Percentiles rank a stretch among this genome's conserved stretches.
Evolutionary conservation across 1,140 invertebrate species (phyloP).

Genomic region (Galleria mellonella): DNA sequence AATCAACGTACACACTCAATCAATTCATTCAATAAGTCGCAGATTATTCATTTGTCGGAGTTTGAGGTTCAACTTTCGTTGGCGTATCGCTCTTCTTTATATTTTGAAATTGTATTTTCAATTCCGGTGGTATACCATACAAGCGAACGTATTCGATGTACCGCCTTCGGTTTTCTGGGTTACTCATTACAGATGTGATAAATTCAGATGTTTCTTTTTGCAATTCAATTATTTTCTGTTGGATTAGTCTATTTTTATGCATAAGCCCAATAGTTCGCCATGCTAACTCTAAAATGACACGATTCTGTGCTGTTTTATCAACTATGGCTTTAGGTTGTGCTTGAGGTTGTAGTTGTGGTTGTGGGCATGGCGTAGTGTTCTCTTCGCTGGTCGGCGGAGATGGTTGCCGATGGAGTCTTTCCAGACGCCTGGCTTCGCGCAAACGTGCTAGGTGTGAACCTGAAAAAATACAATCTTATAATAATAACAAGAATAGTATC

Average conservation of each 20-base stretch:
- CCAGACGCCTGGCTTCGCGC: conserved; percentile 48
- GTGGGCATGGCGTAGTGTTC: conserved; percentile 9
- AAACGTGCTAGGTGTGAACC: conserved; percentile 49
- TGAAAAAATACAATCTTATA: conserved; percentile 27
- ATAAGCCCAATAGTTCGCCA: conserved; percentile 59
- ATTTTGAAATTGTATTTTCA: conserved; percentile 14
- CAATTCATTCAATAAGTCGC: conserved; percentile 12
- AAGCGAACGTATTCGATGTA: conserved; percentile 44
- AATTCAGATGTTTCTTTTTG: conserved; percentile 60
- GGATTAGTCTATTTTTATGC: conserved; percentile 61
- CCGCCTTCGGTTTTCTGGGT: conserved; percentile 46
- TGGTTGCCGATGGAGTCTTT: conserved; percentile 27
- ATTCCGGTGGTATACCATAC: conserved; percentile 16
- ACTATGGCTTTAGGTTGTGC: no score
- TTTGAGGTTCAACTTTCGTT: conserved; percentile 42
- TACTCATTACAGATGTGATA: conserved; percentile 49
- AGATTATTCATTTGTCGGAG: conserved; percentile 2
- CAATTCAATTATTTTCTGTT: conserved; percentile 60
- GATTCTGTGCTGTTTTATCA: conserved; percentile 43
- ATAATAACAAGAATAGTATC: no score
- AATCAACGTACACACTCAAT: not conserved
- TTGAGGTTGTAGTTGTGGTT: conserved; percentile 3
- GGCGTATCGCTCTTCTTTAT: conserved; percentile 14
- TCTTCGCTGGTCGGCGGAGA: conserved; percentile 5
- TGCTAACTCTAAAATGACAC: conserved; percentile 54